These are phyloP conservation scores for Myotis brandtii DNA, from an alignment of 2,113 vertebrate species.

Conservation along the genomic window DNA sequence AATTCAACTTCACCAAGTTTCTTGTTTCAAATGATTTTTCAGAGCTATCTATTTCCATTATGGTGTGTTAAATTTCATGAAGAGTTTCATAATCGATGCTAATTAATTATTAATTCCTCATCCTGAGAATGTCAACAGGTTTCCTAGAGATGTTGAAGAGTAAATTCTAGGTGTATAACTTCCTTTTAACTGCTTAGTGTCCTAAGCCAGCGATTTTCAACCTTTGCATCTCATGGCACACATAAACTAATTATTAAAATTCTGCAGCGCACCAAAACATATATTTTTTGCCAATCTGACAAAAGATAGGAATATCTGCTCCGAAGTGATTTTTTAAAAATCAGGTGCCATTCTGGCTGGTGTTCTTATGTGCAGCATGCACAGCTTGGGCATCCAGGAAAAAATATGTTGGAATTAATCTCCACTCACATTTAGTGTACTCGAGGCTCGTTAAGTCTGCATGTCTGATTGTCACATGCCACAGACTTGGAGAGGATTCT, in stretches of 20 bases:
- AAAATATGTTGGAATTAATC: neutral
- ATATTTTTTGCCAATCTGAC: too few species aligned
- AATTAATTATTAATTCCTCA: constrained; percentile 46
- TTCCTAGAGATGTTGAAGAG: constrained; percentile 54
- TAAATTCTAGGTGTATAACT: constrained; percentile 33
- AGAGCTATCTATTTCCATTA: constrained; percentile 27
- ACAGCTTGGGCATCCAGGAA: neutral
- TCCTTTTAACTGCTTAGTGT: neutral
- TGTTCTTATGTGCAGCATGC: neutral
- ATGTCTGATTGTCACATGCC: neutral
- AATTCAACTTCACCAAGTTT: constrained; percentile 38
- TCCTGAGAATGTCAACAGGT: neutral
- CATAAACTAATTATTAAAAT: too few species aligned
- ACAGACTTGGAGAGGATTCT: neutral
- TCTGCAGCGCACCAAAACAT: too few species aligned
- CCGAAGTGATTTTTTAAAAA: too few species aligned
- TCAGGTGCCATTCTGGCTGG: too few species aligned
- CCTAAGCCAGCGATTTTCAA: neutral
- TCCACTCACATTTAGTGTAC: neutral
- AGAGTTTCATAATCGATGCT: neutral
- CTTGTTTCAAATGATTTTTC: constrained; percentile 61
- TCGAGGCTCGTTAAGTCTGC: neutral
- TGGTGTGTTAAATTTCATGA: constrained; percentile 37
- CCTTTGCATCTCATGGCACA: too few species aligned
- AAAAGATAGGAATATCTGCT: too few species aligned